A percentile compares a stretch with the other conserved stretches of the same genome.
phyloP scores from a whole-genome alignment of 2,888 invertebrate genomes.

The Melieria omissa region DNA sequence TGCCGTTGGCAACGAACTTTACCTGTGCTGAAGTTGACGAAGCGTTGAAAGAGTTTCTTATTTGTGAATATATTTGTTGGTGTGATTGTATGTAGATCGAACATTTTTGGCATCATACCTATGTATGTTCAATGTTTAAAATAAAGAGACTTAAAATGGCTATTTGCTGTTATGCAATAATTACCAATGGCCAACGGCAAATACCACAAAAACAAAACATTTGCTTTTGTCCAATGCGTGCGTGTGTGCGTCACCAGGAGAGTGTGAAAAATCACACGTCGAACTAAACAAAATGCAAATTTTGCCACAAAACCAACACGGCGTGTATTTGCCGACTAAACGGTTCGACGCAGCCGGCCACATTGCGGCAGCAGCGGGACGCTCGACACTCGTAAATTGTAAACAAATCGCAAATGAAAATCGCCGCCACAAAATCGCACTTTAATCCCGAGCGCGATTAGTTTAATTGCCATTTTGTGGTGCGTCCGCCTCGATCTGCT shows the following conservation, averaged over 20 bases:
- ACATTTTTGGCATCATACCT: too few relatives aligned
- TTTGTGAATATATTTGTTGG: too few relatives aligned
- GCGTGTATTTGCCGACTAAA: neutral
- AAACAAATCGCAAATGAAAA: slow-evolving; percentile 52
- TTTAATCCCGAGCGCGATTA: slow-evolving; percentile 66
- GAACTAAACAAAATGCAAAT: slow-evolving; percentile 39
- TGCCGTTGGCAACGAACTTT: too few relatives aligned
- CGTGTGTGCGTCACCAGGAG: neutral
- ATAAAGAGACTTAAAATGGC: too few relatives aligned
- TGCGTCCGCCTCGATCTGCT: slow-evolving; percentile 13
- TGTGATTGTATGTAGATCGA: too few relatives aligned
- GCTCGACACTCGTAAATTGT: slow-evolving; percentile 21
- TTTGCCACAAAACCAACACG: slow-evolving; percentile 29
- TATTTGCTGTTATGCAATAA: neutral
- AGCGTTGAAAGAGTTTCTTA: too few relatives aligned
- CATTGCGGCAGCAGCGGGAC: neutral
- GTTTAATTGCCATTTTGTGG: slow-evolving; percentile 65
- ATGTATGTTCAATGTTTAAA: too few relatives aligned
- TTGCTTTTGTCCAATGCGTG: slow-evolving; percentile 45
- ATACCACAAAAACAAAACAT: slow-evolving; percentile 47
- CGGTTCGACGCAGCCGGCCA: slow-evolving; percentile 13
- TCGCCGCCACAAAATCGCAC: slow-evolving; percentile 57
- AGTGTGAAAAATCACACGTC: slow-evolving; percentile 41
- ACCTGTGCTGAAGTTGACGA: too few relatives aligned
- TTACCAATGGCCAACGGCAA: neutral